Evolutionary conservation across 2,113 vertebrate species (phyloP).

Genomic region (Erinaceus europaeus): DNA sequence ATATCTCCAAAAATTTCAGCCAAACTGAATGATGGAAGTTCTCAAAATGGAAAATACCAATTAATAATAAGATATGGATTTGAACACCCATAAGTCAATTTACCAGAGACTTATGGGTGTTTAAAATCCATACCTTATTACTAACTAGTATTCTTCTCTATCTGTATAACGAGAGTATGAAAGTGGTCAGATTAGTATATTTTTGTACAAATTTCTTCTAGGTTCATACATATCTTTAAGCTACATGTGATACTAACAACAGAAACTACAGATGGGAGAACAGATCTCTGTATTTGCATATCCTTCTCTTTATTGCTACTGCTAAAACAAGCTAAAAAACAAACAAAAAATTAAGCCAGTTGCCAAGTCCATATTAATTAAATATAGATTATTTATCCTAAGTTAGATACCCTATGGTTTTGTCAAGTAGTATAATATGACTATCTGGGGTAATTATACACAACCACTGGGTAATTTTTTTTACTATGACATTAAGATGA

Average conservation of each 20-base stretch:
- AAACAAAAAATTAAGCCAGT: conserved; percentile 42
- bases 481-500: conserved; percentile 23
- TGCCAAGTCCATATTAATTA: conserved; percentile 78
- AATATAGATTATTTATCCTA: conserved; percentile 72
- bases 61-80: too few relatives aligned
- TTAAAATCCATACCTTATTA: conserved; percentile 31
- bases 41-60: too few relatives aligned
- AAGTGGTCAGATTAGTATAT: conserved; percentile 56
- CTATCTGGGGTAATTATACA: conserved; percentile 50
- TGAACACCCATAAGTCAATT: neutral
- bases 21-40: too few relatives aligned
- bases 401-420: conserved; percentile 61
- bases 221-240: conserved; percentile 80
- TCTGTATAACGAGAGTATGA: too few relatives aligned
- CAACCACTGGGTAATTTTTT: conserved; percentile 13
- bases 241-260: conserved; percentile 77
- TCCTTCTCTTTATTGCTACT: conserved; percentile 80
- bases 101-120: conserved; percentile 15
- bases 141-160: conserved; percentile 29
- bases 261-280: conserved; percentile 83
- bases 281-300: conserved; percentile 86
- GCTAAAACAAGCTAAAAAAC: conserved; percentile 72
- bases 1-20: conserved; percentile 15
- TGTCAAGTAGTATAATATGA: conserved; percentile 68
- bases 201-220: conserved; percentile 50